Percentiles rank a stretch among this genome's conserved stretches.
Conservation (phyloP, 2,888 invertebrate genomes). For the Chrysolina oricalcia region DNA sequence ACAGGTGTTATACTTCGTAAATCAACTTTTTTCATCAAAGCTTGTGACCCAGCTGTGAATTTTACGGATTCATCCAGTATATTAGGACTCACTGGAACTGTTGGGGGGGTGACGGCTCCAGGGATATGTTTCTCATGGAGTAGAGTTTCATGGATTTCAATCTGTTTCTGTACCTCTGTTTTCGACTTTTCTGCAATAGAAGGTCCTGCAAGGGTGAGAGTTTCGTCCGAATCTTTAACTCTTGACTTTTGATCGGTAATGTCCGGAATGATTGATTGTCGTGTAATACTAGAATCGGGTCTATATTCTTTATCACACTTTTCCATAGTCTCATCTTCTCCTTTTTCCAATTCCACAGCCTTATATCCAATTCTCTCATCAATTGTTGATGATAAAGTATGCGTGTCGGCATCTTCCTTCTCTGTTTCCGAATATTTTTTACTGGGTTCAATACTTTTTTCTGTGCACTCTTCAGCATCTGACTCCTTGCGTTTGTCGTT, state of each 20-base stretch:
- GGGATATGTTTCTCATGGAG: slow-evolving; percentile 66
- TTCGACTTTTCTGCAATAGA: neutral
- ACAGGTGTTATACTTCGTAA: slow-evolving; percentile 77
- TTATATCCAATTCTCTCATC: neutral
- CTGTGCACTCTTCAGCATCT: too few relatives aligned
- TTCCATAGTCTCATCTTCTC: slow-evolving; percentile 55
- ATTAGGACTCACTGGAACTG: slow-evolving; percentile 80
- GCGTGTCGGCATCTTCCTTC: neutral
- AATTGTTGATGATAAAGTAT: too few relatives aligned
- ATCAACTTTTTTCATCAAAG: slow-evolving; percentile 73
- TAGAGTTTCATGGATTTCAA: slow-evolving; percentile 61
- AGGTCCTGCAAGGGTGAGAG: neutral
- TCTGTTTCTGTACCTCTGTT: slow-evolving; percentile 41
- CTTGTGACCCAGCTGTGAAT: slow-evolving; percentile 73
- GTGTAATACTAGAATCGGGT: neutral
- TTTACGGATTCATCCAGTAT: slow-evolving; percentile 58
- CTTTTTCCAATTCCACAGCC: slow-evolving; percentile 50
- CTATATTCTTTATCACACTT: slow-evolving; percentile 35
- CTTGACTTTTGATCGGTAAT: neutral
- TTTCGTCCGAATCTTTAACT: neutral
- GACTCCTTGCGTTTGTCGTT: too few relatives aligned
- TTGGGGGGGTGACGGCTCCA: slow-evolving; percentile 78
- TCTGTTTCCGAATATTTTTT: neutral
- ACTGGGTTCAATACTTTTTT: neutral
- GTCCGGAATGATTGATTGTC: neutral